A percentile compares a stretch with the other conserved stretches of the same genome.
Evolutionary conservation across 2,113 vertebrate species (phyloP).

Genomic region (Helogale parvula): DNA sequence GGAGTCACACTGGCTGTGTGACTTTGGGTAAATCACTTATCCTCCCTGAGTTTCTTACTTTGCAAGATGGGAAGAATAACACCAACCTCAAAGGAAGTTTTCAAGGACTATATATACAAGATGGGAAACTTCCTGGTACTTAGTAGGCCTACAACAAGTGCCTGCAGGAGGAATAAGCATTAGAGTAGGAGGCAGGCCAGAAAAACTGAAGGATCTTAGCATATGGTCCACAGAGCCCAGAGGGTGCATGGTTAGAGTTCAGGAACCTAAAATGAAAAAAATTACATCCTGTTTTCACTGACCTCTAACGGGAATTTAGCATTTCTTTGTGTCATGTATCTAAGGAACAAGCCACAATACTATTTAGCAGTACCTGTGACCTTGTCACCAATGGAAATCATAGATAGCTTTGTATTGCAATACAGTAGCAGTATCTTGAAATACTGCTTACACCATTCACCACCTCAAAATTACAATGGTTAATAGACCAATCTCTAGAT

Average conservation of each 20-base stretch:
- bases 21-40: conserved; percentile 17
- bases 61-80: conserved; percentile 7
- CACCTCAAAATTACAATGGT: not conserved
- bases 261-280: not conserved
- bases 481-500: not conserved
- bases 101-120: not conserved
- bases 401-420: not conserved
- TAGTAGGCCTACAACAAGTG: not conserved
- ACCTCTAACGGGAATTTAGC: not conserved
- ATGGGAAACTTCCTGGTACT: not conserved
- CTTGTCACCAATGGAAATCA: conserved; percentile 12
- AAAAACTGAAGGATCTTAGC: not conserved
- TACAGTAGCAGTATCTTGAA: not conserved
- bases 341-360: not conserved
- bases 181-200: not conserved
- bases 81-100: not conserved
- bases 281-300: not conserved
- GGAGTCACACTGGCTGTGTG: not conserved
- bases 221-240: not conserved
- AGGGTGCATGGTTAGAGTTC: not conserved
- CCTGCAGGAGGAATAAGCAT: not conserved
- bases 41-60: not conserved
- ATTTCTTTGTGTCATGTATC: not conserved
- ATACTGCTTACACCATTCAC: not conserved
- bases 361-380: not conserved